These are phyloP conservation scores for Cephus pulcher DNA, from an alignment of 2,888 invertebrate genomes.

Conservation along the genomic window DNA sequence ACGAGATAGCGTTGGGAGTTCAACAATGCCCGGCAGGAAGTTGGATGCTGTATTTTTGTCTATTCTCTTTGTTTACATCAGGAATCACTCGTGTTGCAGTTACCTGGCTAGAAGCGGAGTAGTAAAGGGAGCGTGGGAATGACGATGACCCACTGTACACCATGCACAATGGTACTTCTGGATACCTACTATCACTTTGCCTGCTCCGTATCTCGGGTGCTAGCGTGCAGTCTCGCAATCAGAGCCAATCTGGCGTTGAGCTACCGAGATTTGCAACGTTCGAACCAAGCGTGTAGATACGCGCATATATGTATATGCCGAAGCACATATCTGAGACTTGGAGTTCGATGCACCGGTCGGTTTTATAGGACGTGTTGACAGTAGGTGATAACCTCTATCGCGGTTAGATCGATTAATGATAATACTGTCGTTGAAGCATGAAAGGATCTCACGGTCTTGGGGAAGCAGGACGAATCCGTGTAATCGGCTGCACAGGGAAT, in stretches of 20 bases:
- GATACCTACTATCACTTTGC: background rate
- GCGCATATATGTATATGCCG: background rate
- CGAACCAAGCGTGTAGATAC: background rate
- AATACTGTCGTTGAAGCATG: background rate
- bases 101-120: constrained; percentile 9
- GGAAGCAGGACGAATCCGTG: background rate
- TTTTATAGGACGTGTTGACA: background rate
- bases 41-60: background rate
- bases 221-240: background rate
- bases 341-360: background rate
- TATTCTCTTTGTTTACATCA: background rate
- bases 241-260: background rate
- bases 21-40: background rate
- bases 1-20: background rate
- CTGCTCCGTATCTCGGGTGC: background rate
- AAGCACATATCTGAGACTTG: background rate
- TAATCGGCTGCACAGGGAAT: background rate
- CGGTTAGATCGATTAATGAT: background rate
- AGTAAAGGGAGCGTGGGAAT: constrained; percentile 54
- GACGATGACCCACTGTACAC: constrained; percentile 35
- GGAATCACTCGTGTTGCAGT: background rate
- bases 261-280: background rate
- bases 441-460: background rate
- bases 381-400: background rate
- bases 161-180: background rate